phyloP scores from a whole-genome alignment of 1,140 invertebrate species.

The Apis dorsata region DNA sequence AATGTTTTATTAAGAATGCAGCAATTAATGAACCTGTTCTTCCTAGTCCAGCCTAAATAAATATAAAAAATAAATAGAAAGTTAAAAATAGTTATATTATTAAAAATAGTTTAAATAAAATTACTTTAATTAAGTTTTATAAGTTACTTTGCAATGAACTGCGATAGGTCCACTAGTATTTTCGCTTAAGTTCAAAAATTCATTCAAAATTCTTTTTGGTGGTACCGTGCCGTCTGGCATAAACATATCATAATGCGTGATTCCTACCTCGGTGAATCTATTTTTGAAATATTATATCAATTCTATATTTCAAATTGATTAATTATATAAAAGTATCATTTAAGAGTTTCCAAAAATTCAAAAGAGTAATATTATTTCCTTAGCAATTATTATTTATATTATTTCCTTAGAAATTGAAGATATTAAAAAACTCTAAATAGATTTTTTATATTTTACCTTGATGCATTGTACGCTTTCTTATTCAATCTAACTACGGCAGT shows the following conservation, averaged over 20 bases:
- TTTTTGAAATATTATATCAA: slow-evolving; percentile 29
- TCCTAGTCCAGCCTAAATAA: slow-evolving; percentile 87
- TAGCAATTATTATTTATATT: not conserved
- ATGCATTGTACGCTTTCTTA: slow-evolving; percentile 86
- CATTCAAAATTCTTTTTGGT: slow-evolving; percentile 84
- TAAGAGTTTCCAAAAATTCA: not conserved
- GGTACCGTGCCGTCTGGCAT: slow-evolving; percentile 90
- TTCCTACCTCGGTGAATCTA: slow-evolving; percentile 87
- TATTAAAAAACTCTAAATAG: not conserved
- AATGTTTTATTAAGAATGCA: slow-evolving; percentile 92
- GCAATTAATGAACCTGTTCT: slow-evolving; percentile 91
- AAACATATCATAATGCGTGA: slow-evolving; percentile 89
- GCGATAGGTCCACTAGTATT: slow-evolving; percentile 86
- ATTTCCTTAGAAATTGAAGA: too few species aligned
- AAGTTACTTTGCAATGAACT: slow-evolving; percentile 89
- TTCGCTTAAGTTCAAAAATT: slow-evolving; percentile 88
- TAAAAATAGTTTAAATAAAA: not conserved
- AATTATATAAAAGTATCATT: not conserved
- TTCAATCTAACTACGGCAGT: slow-evolving; percentile 88
- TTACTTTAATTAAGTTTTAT: too few species aligned
- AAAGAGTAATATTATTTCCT: not conserved
- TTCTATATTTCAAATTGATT: not conserved
- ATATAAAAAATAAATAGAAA: too few species aligned
- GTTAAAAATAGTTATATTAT: not conserved
- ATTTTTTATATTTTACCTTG: slow-evolving; percentile 72